Percentiles rank a stretch among this genome's conserved stretches.
These are phyloP conservation scores for Acromyrmex heyeri DNA, from an alignment of 1,140 invertebrate genomes.

Conservation along the genomic window DNA sequence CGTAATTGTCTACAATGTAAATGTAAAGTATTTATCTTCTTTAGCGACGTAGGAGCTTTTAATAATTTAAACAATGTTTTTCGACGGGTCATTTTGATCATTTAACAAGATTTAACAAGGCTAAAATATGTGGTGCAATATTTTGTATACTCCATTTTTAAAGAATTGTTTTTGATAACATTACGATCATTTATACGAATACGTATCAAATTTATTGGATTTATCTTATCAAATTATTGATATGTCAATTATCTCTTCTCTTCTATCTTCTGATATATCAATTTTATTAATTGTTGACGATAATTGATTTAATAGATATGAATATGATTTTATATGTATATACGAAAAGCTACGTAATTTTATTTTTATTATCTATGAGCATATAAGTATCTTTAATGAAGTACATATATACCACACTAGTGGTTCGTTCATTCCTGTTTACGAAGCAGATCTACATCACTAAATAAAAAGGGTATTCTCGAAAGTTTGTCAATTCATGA, in stretches of 20 bases:
- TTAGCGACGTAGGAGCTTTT: not conserved
- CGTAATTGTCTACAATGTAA: no score
- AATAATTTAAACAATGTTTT: not conserved
- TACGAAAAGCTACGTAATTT: not conserved
- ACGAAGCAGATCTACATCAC: not conserved
- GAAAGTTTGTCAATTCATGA: constrained; percentile 11
- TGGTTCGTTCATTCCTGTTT: not conserved
- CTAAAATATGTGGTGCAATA: not conserved
- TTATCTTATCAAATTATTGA: not conserved
- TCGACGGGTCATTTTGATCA: not conserved
- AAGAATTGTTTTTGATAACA: not conserved
- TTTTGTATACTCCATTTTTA: not conserved
- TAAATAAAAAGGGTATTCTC: constrained; percentile 5
- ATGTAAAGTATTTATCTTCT: not conserved
- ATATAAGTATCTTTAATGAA: not conserved
- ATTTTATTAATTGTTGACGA: constrained; percentile 1
- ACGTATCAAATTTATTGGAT: not conserved
- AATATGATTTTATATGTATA: not conserved
- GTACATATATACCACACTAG: not conserved
- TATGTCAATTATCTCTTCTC: not conserved
- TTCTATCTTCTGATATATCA: not conserved
- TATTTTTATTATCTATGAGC: not conserved
- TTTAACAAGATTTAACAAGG: not conserved
- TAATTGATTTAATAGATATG: not conserved
- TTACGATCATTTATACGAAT: not conserved